phyloP scores from a whole-genome alignment of 2,797 vertebrate genomes.

The Eleutherodactylus coqui region DNA sequence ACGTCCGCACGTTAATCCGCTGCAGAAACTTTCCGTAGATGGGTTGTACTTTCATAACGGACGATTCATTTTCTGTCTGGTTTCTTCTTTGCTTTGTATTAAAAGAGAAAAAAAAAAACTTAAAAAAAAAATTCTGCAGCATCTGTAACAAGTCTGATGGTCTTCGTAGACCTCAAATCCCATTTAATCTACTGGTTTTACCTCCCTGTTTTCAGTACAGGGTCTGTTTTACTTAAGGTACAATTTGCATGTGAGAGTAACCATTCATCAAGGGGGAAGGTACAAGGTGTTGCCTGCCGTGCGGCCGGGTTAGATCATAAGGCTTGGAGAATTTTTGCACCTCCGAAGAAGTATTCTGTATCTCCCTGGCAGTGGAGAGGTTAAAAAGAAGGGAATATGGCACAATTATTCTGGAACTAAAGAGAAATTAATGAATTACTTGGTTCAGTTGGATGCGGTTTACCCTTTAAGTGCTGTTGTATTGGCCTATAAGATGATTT shows the following conservation, averaged over 20 bases:
- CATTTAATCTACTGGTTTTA: slow-evolving; percentile 6
- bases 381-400: slow-evolving; percentile 17
- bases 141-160: slow-evolving; percentile 11
- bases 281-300: neutral
- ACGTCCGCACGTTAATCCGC: slow-evolving; percentile 65
- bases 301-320: neutral
- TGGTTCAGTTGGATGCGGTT: slow-evolving; percentile 15
- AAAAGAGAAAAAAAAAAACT: slow-evolving; percentile 66
- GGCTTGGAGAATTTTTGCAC: neutral
- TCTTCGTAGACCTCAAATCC: slow-evolving; percentile 8
- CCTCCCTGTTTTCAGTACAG: slow-evolving; percentile 51
- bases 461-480: neutral
- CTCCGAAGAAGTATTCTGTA: neutral
- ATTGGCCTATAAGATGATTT: neutral
- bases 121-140: slow-evolving; percentile 64
- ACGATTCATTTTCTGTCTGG: slow-evolving; percentile 68
- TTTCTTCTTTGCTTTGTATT: slow-evolving; percentile 74
- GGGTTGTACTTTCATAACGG: slow-evolving; percentile 73
- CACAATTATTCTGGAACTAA: slow-evolving; percentile 28
- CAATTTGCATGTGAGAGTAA: slow-evolving; percentile 52
- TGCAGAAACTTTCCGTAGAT: slow-evolving; percentile 75
- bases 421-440: neutral
- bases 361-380: slow-evolving; percentile 28
- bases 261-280: slow-evolving; percentile 6
- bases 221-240: slow-evolving; percentile 46